These are phyloP conservation scores for Venturia canescens DNA, from an alignment of 1,140 invertebrate genomes.

Conservation along the genomic window DNA sequence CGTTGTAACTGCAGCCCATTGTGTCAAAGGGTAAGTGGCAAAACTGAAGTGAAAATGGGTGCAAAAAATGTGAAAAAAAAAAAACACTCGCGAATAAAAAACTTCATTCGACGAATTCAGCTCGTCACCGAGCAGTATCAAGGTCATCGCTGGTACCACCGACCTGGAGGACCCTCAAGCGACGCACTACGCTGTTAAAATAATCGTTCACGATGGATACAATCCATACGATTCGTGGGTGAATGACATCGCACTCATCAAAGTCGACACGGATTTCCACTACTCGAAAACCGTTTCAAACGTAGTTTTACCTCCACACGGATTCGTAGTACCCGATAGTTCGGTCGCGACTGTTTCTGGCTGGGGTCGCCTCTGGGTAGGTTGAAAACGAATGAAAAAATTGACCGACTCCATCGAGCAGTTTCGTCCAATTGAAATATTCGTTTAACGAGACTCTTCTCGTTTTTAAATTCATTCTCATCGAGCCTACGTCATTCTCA, in stretches of 20 bases:
- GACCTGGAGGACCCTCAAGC: neutral
- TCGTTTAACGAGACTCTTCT: neutral
- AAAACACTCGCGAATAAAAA: no score
- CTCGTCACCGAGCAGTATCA: neutral
- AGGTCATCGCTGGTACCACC: neutral
- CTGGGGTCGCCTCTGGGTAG: neutral
- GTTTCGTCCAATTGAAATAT: neutral
- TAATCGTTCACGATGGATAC: neutral
- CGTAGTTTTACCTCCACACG: neutral
- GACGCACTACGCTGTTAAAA: neutral
- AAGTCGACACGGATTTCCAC: neutral
- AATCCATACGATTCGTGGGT: neutral
- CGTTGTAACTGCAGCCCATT: conserved; percentile 77
- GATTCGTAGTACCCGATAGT: neutral
- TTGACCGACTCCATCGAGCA: no score
- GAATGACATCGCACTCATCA: neutral
- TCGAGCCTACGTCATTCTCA: no score
- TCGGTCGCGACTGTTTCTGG: neutral
- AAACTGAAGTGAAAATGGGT: no score
- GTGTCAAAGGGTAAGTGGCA: conserved; percentile 58
- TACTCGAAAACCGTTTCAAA: neutral
- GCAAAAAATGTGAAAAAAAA: no score
- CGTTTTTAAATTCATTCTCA: neutral
- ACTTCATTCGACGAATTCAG: neutral
- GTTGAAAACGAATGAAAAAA: neutral